phyloP scores from a whole-genome alignment of 1,140 invertebrate species.

The Megathymus violae region DNA sequence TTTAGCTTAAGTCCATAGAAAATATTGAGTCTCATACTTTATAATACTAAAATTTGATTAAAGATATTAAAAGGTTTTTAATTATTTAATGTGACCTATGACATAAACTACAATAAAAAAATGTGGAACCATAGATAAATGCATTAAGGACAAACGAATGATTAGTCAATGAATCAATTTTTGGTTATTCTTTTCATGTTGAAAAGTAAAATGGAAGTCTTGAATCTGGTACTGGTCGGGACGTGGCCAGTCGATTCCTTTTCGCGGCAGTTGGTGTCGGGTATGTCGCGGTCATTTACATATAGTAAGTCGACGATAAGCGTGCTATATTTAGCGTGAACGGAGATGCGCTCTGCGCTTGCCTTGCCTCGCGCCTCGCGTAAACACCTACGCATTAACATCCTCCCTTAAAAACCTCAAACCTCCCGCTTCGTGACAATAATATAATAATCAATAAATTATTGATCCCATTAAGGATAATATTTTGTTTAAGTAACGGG shows the following conservation, averaged over 20 bases:
- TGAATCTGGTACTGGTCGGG: conserved; percentile 53
- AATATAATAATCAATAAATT: neutral
- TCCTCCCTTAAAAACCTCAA: conserved; percentile 20
- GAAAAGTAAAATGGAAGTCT: conserved; percentile 39
- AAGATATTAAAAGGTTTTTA: too few species aligned
- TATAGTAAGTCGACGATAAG: conserved; percentile 80
- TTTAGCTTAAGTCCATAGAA: too few species aligned
- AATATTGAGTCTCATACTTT: too few species aligned
- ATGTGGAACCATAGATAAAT: too few species aligned
- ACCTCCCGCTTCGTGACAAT: neutral
- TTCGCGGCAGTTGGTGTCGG: conserved; percentile 69
- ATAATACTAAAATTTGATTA: too few species aligned
- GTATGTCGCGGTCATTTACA: conserved; percentile 79
- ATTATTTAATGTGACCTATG: too few species aligned
- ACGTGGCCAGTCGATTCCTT: conserved; percentile 55
- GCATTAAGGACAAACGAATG: neutral
- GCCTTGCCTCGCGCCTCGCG: conserved; percentile 53
- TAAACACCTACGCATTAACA: conserved; percentile 53
- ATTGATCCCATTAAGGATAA: neutral
- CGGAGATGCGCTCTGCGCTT: conserved; percentile 63
- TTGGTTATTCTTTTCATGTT: conserved; percentile 24
- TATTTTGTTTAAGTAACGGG: too few species aligned
- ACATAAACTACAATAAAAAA: too few species aligned
- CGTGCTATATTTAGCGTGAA: conserved; percentile 77
- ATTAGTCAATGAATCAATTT: conserved; percentile 9